Percentiles rank a stretch among this genome's conserved stretches.
phyloP scores from a whole-genome alignment of 2,888 invertebrate species.

The Andrena bicolor region DNA sequence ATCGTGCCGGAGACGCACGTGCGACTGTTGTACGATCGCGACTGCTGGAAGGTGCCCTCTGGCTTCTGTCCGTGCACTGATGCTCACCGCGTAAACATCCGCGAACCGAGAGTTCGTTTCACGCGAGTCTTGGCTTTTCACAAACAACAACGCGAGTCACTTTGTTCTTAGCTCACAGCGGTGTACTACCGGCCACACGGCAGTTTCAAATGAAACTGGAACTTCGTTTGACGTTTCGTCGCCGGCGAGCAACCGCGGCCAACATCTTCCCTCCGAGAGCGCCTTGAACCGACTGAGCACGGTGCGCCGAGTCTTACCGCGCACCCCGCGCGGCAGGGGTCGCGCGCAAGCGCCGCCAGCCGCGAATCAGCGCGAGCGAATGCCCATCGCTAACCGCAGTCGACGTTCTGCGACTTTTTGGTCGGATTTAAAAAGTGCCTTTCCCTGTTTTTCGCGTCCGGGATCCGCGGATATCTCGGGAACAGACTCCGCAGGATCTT shows the following conservation, averaged over 20 bases:
- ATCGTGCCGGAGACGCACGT: slow-evolving; percentile 54
- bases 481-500: slow-evolving; percentile 7
- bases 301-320: slow-evolving; percentile 20
- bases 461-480: slow-evolving; percentile 10
- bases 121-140: not conserved
- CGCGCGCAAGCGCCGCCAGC: slow-evolving; percentile 30
- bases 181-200: not conserved
- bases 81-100: slow-evolving; percentile 38
- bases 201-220: not conserved
- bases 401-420: slow-evolving; percentile 28
- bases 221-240: slow-evolving; percentile 27
- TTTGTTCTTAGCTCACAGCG: not conserved
- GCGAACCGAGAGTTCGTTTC: not conserved
- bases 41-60: not conserved
- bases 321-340: slow-evolving; percentile 13
- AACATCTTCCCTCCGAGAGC: slow-evolving; percentile 41
- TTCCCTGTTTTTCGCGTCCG: slow-evolving; percentile 26
- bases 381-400: slow-evolving; percentile 36
- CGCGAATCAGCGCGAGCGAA: slow-evolving; percentile 48
- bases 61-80: slow-evolving; percentile 18
- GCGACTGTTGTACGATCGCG: slow-evolving; percentile 40
- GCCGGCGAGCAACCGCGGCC: slow-evolving; percentile 17
- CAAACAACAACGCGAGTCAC: not conserved
- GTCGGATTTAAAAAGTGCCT: slow-evolving; percentile 46
- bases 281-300: slow-evolving; percentile 57